Evolutionary conservation across 2,113 vertebrate genomes (phyloP).

Genomic region (Serinus canaria): DNA sequence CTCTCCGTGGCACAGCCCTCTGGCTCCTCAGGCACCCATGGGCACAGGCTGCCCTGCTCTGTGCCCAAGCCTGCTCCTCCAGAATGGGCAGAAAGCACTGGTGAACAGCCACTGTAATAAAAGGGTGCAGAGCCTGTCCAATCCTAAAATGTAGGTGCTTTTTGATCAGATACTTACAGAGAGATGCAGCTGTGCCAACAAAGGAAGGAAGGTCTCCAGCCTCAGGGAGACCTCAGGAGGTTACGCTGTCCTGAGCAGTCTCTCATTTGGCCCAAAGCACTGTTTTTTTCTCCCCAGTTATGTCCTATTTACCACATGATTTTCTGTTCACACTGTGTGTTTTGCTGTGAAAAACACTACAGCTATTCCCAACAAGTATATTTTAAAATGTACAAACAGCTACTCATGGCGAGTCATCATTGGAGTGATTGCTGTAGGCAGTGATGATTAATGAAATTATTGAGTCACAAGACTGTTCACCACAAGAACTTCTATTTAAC

Average conservation of each 20-base stretch:
- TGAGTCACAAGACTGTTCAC: constrained; percentile 57
- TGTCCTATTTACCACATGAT: not conserved
- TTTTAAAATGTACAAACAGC: not conserved
- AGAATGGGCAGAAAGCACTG: not conserved
- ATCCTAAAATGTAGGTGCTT: not conserved
- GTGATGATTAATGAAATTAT: constrained; percentile 68
- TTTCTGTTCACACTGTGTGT: not conserved
- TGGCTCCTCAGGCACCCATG: rapidly evolving
- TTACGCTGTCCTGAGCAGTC: not conserved
- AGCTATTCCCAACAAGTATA: not conserved
- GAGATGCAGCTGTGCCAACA: not conserved
- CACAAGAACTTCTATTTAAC: constrained; percentile 72
- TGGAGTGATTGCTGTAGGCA: constrained; percentile 34
- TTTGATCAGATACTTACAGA: not conserved
- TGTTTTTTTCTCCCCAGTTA: not conserved
- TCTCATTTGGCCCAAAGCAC: not conserved
- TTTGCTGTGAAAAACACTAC: not conserved
- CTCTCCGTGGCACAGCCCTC: not conserved
- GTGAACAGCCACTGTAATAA: rapidly evolving
- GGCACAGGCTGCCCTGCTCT: not conserved
- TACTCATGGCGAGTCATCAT: not conserved
- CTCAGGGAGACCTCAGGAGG: not conserved
- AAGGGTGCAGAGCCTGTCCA: not conserved
- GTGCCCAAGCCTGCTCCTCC: not conserved
- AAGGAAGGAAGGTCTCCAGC: not conserved